Conservation (phyloP, 2,797 vertebrate genomes). For the Atherinosoma microstoma region DNA sequence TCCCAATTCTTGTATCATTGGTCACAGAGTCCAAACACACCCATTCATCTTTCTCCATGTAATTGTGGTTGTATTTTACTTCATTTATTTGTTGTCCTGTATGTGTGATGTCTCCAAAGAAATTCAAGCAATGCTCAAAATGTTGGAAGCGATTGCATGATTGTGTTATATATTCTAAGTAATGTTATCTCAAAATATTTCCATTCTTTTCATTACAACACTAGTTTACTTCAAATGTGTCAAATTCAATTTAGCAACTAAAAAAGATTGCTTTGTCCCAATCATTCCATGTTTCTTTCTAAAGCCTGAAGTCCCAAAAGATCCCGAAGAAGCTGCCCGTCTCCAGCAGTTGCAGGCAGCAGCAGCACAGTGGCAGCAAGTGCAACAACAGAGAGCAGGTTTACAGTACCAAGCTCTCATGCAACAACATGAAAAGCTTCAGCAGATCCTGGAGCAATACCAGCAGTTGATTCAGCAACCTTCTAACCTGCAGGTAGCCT, state of each 20-base stretch:
- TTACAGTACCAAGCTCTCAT: constrained; percentile 97
- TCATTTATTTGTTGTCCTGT: not conserved
- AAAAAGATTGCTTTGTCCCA: not conserved
- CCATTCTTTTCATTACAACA: constrained; percentile 7
- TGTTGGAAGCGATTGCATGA: not conserved
- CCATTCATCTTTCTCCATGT: not conserved
- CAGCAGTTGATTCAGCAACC: constrained; percentile 93
- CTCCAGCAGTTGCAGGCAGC: constrained; percentile 94
- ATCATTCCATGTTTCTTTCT: constrained; percentile 32
- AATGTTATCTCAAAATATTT: constrained; percentile 3
- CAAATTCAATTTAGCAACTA: not conserved
- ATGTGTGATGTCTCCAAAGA: not conserved
- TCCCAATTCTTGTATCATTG: not conserved
- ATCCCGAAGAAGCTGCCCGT: constrained; percentile 91
- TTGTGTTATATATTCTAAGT: not conserved
- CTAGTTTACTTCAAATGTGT: not conserved
- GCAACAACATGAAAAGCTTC: constrained; percentile 94
- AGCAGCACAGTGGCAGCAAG: constrained; percentile 98
- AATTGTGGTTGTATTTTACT: not conserved
- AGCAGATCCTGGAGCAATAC: constrained; percentile 93
- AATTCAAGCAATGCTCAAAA: not conserved
- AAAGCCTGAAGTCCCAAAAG: constrained; percentile 78
- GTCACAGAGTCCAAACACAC: not conserved
- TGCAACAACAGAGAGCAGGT: constrained; percentile 93
- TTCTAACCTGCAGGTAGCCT: constrained; percentile 87